Base-by-base conservation (phyloP, 1,140 invertebrate genomes). In the Drosophila yakuba region DNA sequence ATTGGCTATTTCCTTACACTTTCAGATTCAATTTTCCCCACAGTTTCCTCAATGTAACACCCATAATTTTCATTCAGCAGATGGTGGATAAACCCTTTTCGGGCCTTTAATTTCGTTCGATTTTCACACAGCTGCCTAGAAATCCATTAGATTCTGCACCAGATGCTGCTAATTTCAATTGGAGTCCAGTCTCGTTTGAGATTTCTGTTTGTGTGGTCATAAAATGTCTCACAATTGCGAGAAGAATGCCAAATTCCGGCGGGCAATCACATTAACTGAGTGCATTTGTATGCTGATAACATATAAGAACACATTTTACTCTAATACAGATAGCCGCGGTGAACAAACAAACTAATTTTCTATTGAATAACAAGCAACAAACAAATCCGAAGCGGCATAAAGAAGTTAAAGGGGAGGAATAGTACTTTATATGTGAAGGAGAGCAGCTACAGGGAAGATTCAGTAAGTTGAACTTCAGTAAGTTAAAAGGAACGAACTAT, bases 271-370 rank as follows among this genome's bases (percentile, higher is more conserved):
- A 23, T 61, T 41, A 52, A 14, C 15, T 35, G 8, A 61, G 47
- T 61, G 47, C 47, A 41, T 54, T 4, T 20, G n/a, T 28, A 50
- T 11, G 15, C n/a, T 32, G 23, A n/a, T 14, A 20, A 48, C 25
- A 23, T 47, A 59, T 36, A 32, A 23, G 32, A 35, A 32, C 15
- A 15, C 47, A 50, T 44, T 12, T 25, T 23, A 47, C 35, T 23
- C 10, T n/a, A 35, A 61, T 7, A 10, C 25, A 39, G 10, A 39
- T 4, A 3, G 36, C 10, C 14, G 14, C 7, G 6, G 17, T 56
- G 25, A 38, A 77, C 73, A 77, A 77, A 71, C 51, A 77, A 78
- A 58, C 74, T 77, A 62, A 78, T 78, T 78, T 78, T 78, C 74
- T 58, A 76, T 77, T 61, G 56, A 68, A 52, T 61, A 60, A 60